Evolutionary conservation across 1,140 invertebrate genomes (phyloP).

Genomic region (Macrostomum lignano): DNA sequence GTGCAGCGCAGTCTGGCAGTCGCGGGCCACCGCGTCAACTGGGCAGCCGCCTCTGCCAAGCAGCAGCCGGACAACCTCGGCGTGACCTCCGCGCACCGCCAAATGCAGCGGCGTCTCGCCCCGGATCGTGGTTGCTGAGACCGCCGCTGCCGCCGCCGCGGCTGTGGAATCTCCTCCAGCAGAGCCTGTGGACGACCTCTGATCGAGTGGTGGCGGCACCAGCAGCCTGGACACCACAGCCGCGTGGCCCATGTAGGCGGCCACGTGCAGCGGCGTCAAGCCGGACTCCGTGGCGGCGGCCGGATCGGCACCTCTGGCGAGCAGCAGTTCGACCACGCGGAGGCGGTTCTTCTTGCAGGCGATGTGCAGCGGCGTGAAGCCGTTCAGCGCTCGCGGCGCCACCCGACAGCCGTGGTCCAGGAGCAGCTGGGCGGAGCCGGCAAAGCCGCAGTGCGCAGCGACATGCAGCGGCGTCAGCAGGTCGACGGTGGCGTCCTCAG

Average conservation of each 20-base stretch:
- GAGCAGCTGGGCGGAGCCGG: conserved; percentile 68
- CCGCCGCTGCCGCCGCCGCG: conserved; percentile 8
- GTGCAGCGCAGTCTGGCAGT: conserved; percentile 46
- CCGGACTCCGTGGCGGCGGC: conserved; percentile 42
- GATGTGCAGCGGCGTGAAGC: conserved; percentile 75
- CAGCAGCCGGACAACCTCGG: conserved; percentile 70
- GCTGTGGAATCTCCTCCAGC: too few species aligned
- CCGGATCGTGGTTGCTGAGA: conserved; percentile 33
- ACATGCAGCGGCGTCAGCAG: conserved; percentile 92
- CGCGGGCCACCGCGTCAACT: too few species aligned
- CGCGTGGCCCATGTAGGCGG: conserved; percentile 13
- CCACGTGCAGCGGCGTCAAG: conserved; percentile 9
- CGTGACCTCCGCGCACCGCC: conserved; percentile 73
- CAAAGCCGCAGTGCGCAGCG: conserved; percentile 67
- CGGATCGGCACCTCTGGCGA: conserved; percentile 64
- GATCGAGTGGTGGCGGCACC: too few species aligned
- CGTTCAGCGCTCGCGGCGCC: conserved; percentile 68
- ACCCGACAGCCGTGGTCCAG: conserved; percentile 71
- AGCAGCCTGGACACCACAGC: conserved; percentile 19
- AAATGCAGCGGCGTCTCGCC: conserved; percentile 87
- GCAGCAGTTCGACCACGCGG: conserved; percentile 50
- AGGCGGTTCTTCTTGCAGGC: conserved; percentile 33
- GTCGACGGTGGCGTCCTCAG: conserved; percentile 93
- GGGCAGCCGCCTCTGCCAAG: conserved; percentile 69
- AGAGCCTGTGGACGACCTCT: too few species aligned